Conservation (phyloP, 2,797 vertebrate species). For the Sebastiscus tertius region DNA sequence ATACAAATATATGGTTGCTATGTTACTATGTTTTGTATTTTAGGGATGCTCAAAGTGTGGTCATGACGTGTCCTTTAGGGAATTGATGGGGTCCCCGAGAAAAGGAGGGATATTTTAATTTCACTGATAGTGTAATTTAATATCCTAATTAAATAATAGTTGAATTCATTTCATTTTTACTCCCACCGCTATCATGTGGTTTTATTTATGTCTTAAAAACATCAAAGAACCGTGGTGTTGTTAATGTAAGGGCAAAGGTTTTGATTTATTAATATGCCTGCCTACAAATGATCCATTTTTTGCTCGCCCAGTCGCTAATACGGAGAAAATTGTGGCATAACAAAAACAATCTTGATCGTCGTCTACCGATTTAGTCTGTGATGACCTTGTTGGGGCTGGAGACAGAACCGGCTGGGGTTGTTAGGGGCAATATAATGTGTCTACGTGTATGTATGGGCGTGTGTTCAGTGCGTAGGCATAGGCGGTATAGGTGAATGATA, state of each 20-base stretch:
- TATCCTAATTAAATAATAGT: background rate
- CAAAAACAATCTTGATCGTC: background rate
- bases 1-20: background rate
- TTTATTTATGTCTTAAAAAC: background rate
- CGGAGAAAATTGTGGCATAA: background rate
- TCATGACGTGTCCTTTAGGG: background rate
- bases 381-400: background rate
- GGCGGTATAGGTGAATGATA: too few species aligned
- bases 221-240: background rate
- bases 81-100: background rate
- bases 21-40: background rate
- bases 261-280: background rate
- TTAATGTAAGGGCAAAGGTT: background rate
- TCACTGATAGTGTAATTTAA: background rate
- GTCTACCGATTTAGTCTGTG: background rate
- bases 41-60: background rate
- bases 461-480: background rate
- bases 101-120: background rate
- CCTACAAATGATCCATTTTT: background rate
- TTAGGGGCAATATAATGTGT: constrained; percentile 20
- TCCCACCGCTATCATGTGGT: background rate
- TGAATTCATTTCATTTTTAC: background rate
- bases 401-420: background rate
- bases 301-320: background rate
- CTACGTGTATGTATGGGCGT: background rate